Base-by-base conservation (phyloP, 2,888 invertebrate genomes). In the Perizoma flavofasciatum region DNA sequence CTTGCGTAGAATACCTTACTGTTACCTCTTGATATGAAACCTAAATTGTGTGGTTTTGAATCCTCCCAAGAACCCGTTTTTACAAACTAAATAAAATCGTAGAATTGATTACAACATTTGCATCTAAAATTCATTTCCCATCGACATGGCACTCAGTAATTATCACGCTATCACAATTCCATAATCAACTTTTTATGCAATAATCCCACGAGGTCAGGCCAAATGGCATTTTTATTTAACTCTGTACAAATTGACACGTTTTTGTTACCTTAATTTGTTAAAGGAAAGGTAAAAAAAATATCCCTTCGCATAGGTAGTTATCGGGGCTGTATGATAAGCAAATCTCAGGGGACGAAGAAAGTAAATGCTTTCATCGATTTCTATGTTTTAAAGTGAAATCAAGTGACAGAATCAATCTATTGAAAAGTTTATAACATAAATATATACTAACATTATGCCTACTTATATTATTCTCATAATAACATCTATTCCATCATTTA, bases 181-280 rank as follows among this genome's bases (percentile, higher is more conserved):
- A 61, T 64, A 59, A 65, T 63, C 52, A 58, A 44, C 48, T 55
- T 61, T 62, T 68, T 66, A 74, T 68, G 76, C 74, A 77, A 77
- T 67, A 66, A 65, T 79, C 80, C 70, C 79, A 79, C 76, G 76
- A 74, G 72, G 66, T 68, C 70, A 65, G 51, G 54, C 61, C 10
- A 49, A 51, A 41, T 48, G 40, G 7, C 32, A 9, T 51, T 47
- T 49, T 59, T 46, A 8, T 49, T 39, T 49, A 39, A 47, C 34
- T 60, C 32, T 53, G 37, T 41, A 46, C 48, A 55, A 53, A 50
- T 52, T 53, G 34, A 22, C 48, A 11, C 45, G 48, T 49, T 22
- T 47, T 48, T 48, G 32, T 45, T 3, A 7, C 8, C 35, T 32
- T 9, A 4, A 50, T 10, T 51, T 11, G 5, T 32, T 37, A 37